Conservation (phyloP, 1,140 invertebrate species). For the Solen grandis region DNA sequence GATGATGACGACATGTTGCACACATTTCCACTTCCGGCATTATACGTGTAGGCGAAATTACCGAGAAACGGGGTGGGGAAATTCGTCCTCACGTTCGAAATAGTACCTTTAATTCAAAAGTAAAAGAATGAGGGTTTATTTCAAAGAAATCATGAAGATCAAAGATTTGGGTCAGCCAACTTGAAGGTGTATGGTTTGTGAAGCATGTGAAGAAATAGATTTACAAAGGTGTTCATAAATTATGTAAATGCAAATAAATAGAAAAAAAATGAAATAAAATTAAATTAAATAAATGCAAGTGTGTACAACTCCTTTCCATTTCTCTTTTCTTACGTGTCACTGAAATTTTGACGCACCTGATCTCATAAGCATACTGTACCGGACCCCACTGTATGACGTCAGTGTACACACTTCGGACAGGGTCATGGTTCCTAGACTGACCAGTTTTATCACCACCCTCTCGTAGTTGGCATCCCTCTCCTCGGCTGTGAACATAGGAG, state of each 20-base stretch:
- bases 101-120: slow-evolving; percentile 41
- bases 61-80: slow-evolving; percentile 58
- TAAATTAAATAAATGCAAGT: too few relatives aligned
- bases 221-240: too few relatives aligned
- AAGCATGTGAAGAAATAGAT: too few relatives aligned
- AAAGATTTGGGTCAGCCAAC: not conserved
- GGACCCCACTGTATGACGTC: slow-evolving; percentile 37
- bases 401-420: slow-evolving; percentile 60
- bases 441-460: slow-evolving; percentile 61
- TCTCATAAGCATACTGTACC: slow-evolving; percentile 58
- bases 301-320: too few relatives aligned
- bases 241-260: too few relatives aligned
- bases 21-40: slow-evolving; percentile 61
- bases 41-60: slow-evolving; percentile 56
- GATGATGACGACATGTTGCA: slow-evolving; percentile 43
- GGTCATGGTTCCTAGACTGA: slow-evolving; percentile 9
- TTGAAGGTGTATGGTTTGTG: not conserved
- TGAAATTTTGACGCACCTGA: slow-evolving; percentile 56
- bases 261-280: too few relatives aligned
- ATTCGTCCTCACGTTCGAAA: slow-evolving; percentile 44
- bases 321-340: too few relatives aligned
- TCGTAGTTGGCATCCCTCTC: slow-evolving; percentile 59
- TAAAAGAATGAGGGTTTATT: not conserved
- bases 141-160: not conserved
- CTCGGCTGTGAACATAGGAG: slow-evolving; percentile 54